phyloP scores from a whole-genome alignment of 2,888 invertebrate species.

The Drosophila testacea region DNA sequence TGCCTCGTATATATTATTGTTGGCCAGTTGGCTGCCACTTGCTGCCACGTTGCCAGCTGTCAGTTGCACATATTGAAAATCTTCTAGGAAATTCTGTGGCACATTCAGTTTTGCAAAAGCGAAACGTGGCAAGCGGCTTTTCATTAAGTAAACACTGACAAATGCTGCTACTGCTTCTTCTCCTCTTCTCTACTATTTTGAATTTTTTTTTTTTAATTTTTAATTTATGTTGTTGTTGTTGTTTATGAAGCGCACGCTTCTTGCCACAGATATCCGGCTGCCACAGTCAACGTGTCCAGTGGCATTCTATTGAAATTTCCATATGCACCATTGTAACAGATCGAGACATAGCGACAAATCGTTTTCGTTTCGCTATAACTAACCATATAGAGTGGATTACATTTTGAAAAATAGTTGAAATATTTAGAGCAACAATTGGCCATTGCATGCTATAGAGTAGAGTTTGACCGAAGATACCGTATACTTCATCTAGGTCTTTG shows the following conservation, averaged over 20 bases:
- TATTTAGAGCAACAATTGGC: background rate
- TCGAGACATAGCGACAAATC: background rate
- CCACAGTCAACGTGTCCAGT: conserved; percentile 11
- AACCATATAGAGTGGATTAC: background rate
- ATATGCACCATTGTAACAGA: conserved; percentile 1
- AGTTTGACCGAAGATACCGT: background rate
- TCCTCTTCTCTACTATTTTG: background rate
- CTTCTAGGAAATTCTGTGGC: conserved; percentile 62
- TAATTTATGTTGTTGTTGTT: background rate
- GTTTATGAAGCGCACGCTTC: conserved; percentile 34
- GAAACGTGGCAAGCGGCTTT: conserved; percentile 47
- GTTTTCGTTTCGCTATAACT: conserved; percentile 1
- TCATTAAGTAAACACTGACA: conserved; percentile 37
- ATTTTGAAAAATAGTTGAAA: background rate
- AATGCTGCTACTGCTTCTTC: background rate
- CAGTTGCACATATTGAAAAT: conserved; percentile 43
- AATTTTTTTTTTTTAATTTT: background rate
- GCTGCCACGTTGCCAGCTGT: conserved; percentile 46
- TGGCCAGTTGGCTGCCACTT: conserved; percentile 38
- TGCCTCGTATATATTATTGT: conserved; percentile 14
- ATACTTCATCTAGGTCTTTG: background rate
- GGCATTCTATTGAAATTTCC: conserved; percentile 33
- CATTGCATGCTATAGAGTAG: background rate
- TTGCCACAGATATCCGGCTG: conserved; percentile 32
- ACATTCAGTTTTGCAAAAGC: conserved; percentile 31